Evolutionary conservation across 2,113 vertebrate species (phyloP).

Genomic region (Oenanthe oenanthe): DNA sequence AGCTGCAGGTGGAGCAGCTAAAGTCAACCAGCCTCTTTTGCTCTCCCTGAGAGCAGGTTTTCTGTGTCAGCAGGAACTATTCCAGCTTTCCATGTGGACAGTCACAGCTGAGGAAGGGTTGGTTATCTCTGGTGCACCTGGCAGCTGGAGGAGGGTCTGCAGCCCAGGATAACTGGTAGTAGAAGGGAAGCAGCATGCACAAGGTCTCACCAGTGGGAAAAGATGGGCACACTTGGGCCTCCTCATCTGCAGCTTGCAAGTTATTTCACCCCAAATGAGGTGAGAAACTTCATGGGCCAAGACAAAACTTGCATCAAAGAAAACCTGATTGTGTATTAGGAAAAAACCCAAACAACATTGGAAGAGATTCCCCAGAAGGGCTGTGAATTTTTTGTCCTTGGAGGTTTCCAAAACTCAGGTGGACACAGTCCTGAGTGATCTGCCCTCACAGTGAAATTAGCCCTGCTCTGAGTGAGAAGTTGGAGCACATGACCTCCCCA

Average conservation of each 20-base stretch:
- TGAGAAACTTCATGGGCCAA: background rate
- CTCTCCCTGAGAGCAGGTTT: background rate
- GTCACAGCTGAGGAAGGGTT: background rate
- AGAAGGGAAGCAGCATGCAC: background rate
- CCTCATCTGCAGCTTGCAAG: background rate
- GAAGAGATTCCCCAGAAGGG: background rate
- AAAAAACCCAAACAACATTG: accelerated
- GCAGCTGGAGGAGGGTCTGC: background rate
- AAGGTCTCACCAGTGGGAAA: background rate
- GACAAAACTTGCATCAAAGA: background rate
- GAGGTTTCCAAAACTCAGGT: background rate
- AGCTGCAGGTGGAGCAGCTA: background rate
- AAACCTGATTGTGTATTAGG: background rate
- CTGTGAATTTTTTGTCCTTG: background rate
- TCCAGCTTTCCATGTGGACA: background rate
- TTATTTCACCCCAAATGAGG: background rate
- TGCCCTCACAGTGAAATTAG: background rate
- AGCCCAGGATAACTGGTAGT: background rate
- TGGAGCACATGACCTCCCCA: background rate
- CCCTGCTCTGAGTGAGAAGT: background rate
- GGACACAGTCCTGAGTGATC: background rate
- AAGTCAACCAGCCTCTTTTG: background rate
- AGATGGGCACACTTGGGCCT: background rate
- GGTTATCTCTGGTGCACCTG: background rate
- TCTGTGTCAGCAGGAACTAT: background rate